A percentile compares a stretch with the other conserved stretches of the same genome.
These are phyloP conservation scores for Rhingia campestris DNA, from an alignment of 2,888 invertebrate species.

Conservation along the genomic window DNA sequence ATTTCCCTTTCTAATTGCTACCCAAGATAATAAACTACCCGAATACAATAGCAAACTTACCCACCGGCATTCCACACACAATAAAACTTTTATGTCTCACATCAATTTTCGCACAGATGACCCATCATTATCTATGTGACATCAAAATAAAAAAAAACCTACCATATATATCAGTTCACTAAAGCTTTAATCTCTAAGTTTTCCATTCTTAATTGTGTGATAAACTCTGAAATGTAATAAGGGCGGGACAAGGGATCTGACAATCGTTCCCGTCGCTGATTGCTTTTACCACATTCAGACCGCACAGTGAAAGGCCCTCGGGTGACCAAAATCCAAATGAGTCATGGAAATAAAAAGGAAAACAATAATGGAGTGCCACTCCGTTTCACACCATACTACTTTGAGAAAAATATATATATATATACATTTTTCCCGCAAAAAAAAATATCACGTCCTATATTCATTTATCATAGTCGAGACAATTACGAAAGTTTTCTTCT, in stretches of 20 bases:
- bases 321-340: constrained; percentile 70
- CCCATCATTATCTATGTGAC: constrained; percentile 62
- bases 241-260: constrained; percentile 59
- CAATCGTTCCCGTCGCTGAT: constrained; percentile 64
- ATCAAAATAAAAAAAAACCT: constrained; percentile 42
- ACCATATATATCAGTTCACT: constrained; percentile 3
- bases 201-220: constrained; percentile 66
- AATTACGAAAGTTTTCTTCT: constrained; percentile 67
- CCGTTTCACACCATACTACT: constrained; percentile 46
- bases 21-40: constrained; percentile 48
- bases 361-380: constrained; percentile 67
- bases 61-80: constrained; percentile 11
- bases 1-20: constrained; percentile 52
- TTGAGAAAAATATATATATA: constrained; percentile 24
- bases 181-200: constrained; percentile 54
- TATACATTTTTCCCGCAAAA: constrained; percentile 15
- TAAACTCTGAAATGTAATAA: constrained; percentile 69
- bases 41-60: constrained; percentile 39
- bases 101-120: constrained; percentile 63
- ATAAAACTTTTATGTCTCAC: constrained; percentile 59
- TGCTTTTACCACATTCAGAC: constrained; percentile 57
- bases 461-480: constrained; percentile 72
- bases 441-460: constrained; percentile 70
- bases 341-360: constrained; percentile 63
- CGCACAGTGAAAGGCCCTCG: constrained; percentile 35